These are phyloP conservation scores for Melopsittacus undulatus DNA, from an alignment of 2,797 vertebrate species.

Conservation along the genomic window DNA sequence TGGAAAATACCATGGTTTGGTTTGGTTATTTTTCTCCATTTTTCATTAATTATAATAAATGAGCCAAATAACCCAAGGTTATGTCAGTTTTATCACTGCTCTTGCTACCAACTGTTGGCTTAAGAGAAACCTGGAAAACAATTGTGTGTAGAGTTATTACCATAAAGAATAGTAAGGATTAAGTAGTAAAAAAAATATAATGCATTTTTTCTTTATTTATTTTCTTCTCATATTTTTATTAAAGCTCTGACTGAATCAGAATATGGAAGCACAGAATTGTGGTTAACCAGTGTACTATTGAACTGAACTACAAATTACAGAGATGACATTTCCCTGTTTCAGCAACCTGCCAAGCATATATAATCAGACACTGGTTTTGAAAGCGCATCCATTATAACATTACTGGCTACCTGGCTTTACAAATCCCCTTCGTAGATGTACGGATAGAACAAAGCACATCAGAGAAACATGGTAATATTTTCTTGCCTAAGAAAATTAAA, in stretches of 20 bases:
- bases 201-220: no score
- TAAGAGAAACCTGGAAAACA: neutral
- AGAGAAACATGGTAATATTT: neutral
- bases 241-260: neutral
- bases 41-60: neutral
- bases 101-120: neutral
- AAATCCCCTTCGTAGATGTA: neutral
- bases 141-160: neutral
- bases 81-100: neutral
- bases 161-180: neutral
- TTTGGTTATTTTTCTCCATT: accelerated
- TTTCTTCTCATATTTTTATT: neutral
- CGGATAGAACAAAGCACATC: neutral
- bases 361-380: neutral
- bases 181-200: neutral
- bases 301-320: neutral
- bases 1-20: neutral
- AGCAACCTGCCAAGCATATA: neutral
- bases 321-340: neutral
- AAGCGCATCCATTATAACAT: neutral
- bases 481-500: neutral
- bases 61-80: neutral
- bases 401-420: neutral
- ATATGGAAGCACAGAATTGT: neutral
- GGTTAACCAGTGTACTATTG: neutral